Percentiles rank a stretch among this genome's conserved stretches.
Conservation (phyloP, 2,113 vertebrate genomes). For the Candoia aspera region DNA sequence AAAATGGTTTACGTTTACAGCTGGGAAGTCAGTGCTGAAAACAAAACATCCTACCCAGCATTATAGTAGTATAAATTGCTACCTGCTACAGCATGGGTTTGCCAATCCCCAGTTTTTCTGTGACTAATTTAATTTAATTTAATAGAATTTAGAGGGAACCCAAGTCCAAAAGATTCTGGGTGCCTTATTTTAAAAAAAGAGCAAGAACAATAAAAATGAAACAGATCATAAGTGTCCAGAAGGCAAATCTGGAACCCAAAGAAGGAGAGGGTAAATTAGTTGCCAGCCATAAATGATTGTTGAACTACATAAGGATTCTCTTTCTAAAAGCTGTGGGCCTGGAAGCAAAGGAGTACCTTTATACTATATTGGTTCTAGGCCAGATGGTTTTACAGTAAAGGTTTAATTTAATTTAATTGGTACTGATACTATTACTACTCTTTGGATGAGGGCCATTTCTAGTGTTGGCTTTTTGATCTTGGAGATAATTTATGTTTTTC, state of each 20-base stretch:
- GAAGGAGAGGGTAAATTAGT: background rate
- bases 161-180: background rate
- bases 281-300: background rate
- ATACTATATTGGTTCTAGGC: background rate
- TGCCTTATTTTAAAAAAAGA: background rate
- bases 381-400: background rate
- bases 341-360: no score
- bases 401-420: background rate
- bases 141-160: background rate
- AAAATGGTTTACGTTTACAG: slow-evolving; percentile 8
- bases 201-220: background rate
- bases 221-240: background rate
- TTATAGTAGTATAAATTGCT: background rate
- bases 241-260: background rate
- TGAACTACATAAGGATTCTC: background rate
- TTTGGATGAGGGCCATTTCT: background rate
- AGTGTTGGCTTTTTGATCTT: background rate
- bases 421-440: background rate
- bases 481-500: background rate
- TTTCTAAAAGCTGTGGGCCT: background rate
- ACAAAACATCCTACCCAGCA: background rate
- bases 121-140: background rate
- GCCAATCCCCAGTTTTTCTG: background rate
- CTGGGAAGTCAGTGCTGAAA: background rate
- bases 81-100: background rate